Evolutionary conservation across 1,140 invertebrate species (phyloP), one percentile per base, ranked within the genome.

Genomic region (Anastrepha obliqua): DNA sequence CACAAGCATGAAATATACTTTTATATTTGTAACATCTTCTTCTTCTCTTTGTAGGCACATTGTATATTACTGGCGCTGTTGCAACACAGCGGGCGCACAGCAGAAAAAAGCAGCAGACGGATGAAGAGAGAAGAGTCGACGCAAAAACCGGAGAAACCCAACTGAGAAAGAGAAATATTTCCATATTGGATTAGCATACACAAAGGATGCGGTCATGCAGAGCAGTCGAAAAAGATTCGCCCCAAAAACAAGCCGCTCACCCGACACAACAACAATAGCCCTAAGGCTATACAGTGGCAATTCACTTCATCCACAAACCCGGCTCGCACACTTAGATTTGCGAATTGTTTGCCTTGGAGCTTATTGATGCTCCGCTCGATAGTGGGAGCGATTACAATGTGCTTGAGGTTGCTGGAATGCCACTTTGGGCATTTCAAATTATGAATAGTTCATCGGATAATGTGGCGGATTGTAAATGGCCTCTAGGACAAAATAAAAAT

Each of bases 391-490:
- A 81, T 81, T 81, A 81, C 74, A 81, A 55, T 81, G 74, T 81
- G 74, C 74, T 81, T 81, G 47, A 81, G 74, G 74, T 81, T 81
- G 74, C 47, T 55, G 74, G 44, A 47, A 81, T 51, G 74, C 74
- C 74, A 81, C 74, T 81, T 81, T 81, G 74, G 74, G 74, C 67
- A 81, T 81, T 81, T 81, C 74, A 47, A 81, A 86, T 86, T 86
- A 65, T 65, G 62, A 86, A 86, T 62, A 65, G 85, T 62, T 86
- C 85, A 60, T 86, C 85, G 85, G 85, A 87, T 62, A 67, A 64
- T 62, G 60, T 62, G 86, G 64, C 6, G 64, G 64, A 65, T 86
- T 20, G 86, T 55, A 87, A 87, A 87, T 60, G 62, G 74, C 74
- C 74, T 67, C 5, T 13, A 17, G 44, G 60, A 44, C 58, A 6